These are phyloP conservation scores for Nomada hirtipes DNA, from an alignment of 2,888 invertebrate species.

Conservation along the genomic window DNA sequence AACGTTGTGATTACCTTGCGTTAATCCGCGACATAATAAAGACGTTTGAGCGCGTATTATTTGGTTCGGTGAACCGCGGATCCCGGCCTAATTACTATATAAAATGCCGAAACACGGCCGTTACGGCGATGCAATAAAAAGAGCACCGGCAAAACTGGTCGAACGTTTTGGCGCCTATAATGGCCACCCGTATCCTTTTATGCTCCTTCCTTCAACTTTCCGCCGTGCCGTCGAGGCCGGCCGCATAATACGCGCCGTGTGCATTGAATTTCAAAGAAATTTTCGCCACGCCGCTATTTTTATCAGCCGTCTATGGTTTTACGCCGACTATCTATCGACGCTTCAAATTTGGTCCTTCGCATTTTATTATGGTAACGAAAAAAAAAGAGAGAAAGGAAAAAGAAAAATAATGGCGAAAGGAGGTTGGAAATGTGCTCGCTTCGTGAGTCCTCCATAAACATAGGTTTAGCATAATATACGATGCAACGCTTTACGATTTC, in stretches of 20 bases:
- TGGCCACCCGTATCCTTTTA: slow-evolving; percentile 65
- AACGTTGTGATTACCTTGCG: slow-evolving; percentile 77
- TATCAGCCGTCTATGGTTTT: slow-evolving; percentile 33
- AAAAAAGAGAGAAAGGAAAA: slow-evolving; percentile 22
- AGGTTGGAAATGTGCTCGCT: slow-evolving; percentile 34
- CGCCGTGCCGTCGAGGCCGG: slow-evolving; percentile 19
- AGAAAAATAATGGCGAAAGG: slow-evolving; percentile 28
- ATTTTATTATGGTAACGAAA: slow-evolving; percentile 35
- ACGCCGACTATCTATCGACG: slow-evolving; percentile 41
- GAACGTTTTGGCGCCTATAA: slow-evolving; percentile 73
- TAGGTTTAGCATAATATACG: slow-evolving; percentile 59
- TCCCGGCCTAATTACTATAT: slow-evolving; percentile 78
- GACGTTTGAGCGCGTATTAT: slow-evolving; percentile 76
- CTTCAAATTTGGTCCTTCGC: slow-evolving; percentile 17
- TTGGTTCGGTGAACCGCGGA: slow-evolving; percentile 68
- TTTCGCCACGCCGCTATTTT: slow-evolving; percentile 7
- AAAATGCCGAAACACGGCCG: slow-evolving; percentile 71
- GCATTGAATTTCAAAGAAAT: slow-evolving; percentile 21
- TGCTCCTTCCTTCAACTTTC: slow-evolving; percentile 34
- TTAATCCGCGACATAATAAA: slow-evolving; percentile 79
- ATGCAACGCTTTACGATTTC: slow-evolving; percentile 58
- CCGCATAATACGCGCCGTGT: slow-evolving; percentile 7
- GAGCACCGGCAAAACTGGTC: slow-evolving; percentile 58
- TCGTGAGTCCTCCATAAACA: slow-evolving; percentile 45
- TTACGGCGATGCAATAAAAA: slow-evolving; percentile 67